Percentiles rank a stretch among this genome's conserved stretches.
Evolutionary conservation across 1,140 invertebrate species (phyloP).

Genomic region (Drosophila saltans): DNA sequence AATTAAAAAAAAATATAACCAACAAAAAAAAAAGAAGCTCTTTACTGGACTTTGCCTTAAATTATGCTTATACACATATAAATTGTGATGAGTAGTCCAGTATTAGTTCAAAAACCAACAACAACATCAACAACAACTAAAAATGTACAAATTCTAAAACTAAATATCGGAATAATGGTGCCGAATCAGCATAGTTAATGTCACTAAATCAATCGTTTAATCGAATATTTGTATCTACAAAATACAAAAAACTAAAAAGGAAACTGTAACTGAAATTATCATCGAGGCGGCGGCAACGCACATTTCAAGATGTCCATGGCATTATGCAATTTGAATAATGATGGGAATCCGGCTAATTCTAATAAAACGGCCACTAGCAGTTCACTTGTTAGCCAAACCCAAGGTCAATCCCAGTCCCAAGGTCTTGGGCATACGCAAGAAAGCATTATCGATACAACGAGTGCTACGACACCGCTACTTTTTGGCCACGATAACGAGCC

Average conservation of each 20-base stretch:
- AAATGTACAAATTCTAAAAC: not conserved
- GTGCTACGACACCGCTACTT: conserved; percentile 64
- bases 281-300: too few species aligned
- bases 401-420: conserved; percentile 27
- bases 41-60: conserved; percentile 75
- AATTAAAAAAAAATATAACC: not conserved
- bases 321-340: conserved; percentile 64
- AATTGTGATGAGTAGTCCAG: conserved; percentile 76
- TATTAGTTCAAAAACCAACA: conserved; percentile 36
- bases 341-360: conserved; percentile 49
- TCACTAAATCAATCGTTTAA: not conserved
- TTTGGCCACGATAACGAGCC: conserved; percentile 55
- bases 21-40: conserved; percentile 37
- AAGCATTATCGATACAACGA: conserved; percentile 42
- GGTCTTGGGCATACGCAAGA: conserved; percentile 36
- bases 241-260: too few species aligned
- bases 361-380: conserved; percentile 30
- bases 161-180: conserved; percentile 37
- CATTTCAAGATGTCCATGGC: conserved; percentile 63
- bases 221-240: too few species aligned
- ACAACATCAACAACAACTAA: conserved; percentile 14
- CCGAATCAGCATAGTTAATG: conserved; percentile 28
- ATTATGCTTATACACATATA: conserved; percentile 63
- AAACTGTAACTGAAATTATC: not conserved
- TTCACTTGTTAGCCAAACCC: conserved; percentile 4